Evolutionary conservation across 1,140 invertebrate genomes (phyloP).

Genomic region (Wasmannia auropunctata): DNA sequence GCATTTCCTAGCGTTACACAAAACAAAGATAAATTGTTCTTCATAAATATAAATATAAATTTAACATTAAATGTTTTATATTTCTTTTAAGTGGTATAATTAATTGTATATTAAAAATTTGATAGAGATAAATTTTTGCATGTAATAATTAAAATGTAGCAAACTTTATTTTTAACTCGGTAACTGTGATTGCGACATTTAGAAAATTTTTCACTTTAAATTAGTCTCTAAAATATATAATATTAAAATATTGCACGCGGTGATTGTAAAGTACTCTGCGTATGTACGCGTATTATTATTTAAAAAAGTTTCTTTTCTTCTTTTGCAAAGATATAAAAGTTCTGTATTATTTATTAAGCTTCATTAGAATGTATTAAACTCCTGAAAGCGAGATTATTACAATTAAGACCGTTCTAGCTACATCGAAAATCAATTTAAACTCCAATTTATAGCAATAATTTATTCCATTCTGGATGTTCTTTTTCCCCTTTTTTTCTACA

Average conservation of each 20-base stretch:
- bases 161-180: neutral
- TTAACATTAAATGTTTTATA: neutral
- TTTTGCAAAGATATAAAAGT: neutral
- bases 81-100: neutral
- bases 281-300: neutral
- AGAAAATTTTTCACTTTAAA: neutral
- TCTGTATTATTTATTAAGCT: neutral
- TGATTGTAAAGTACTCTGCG: neutral
- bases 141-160: neutral
- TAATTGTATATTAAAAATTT: neutral
- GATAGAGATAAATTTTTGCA: neutral
- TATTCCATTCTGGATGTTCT: constrained; percentile 13
- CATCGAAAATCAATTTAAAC: constrained; percentile 41
- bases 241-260: neutral
- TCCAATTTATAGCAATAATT: constrained; percentile 47
- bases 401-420: neutral
- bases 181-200: neutral
- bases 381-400: neutral
- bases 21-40: neutral
- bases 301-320: neutral
- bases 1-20: neutral
- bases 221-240: neutral
- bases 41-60: neutral
- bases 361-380: constrained; percentile 16
- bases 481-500: neutral